Evolutionary conservation across 2,797 vertebrate genomes (phyloP).

Genomic region (Ciconia nigra): DNA sequence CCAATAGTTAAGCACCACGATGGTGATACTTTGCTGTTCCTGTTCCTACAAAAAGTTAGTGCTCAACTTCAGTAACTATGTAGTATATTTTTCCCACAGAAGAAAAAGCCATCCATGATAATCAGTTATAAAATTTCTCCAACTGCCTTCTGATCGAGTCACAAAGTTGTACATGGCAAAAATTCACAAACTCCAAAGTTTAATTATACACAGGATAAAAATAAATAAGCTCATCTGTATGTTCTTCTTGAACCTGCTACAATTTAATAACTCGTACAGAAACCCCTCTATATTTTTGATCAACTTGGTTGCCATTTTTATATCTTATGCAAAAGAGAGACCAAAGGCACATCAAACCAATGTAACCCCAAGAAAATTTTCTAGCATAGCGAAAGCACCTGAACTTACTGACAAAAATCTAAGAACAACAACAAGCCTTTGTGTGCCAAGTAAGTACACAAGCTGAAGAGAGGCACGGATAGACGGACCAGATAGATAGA

Average conservation of each 20-base stretch:
- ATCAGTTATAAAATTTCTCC: not conserved
- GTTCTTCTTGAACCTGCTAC: not conserved
- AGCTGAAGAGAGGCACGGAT: not conserved
- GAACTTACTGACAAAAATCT: not conserved
- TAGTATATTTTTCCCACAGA: not conserved
- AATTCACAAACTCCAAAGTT: not conserved
- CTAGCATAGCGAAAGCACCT: not conserved
- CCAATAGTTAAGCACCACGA: not conserved
- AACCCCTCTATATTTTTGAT: not conserved
- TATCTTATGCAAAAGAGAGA: not conserved
- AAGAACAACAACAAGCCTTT: not conserved
- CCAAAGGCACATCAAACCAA: not conserved
- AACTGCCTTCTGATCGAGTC: not conserved
- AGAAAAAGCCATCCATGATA: not conserved
- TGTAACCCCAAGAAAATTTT: not conserved
- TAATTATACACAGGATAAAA: not conserved
- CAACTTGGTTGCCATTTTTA: not conserved
- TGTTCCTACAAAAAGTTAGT: not conserved
- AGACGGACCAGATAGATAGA: not conserved
- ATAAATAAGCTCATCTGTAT: not conserved
- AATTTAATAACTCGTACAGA: not conserved
- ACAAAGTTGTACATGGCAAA: not conserved
- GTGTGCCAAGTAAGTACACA: not conserved
- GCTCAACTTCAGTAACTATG: not conserved
- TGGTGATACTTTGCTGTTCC: not conserved